Conservation (phyloP, 2,113 vertebrate species). For the Rutilus rutilus region DNA sequence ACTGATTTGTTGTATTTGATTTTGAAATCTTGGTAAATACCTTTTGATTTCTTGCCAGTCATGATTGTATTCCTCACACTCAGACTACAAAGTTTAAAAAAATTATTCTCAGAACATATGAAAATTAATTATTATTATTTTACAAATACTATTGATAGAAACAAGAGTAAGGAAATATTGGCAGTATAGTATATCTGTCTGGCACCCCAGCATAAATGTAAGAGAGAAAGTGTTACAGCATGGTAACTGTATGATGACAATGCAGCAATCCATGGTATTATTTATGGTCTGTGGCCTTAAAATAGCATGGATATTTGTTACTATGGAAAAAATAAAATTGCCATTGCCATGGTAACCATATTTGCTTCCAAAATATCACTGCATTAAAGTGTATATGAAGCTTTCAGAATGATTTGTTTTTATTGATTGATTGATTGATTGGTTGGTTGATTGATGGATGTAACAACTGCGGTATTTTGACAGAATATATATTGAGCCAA, state of each 20-base stretch:
- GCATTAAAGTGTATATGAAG: background rate
- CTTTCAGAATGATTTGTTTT: background rate
- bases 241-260: background rate
- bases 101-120: background rate
- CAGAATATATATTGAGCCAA: background rate
- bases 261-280: background rate
- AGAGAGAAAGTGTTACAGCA: no score
- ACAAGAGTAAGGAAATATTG: no score
- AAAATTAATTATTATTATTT: background rate
- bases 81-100: background rate
- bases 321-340: background rate
- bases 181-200: no score
- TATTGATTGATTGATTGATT: background rate
- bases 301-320: background rate
- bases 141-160: background rate
- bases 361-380: background rate
- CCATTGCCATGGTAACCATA: constrained; percentile 1
- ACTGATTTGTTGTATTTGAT: background rate
- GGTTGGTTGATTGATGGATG: background rate
- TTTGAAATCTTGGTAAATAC: background rate
- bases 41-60: background rate
- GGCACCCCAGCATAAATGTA: no score
- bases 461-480: background rate
- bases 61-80: background rate
- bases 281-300: background rate